phyloP scores from a whole-genome alignment of 2,888 invertebrate genomes.

The Dasypolia templi region DNA sequence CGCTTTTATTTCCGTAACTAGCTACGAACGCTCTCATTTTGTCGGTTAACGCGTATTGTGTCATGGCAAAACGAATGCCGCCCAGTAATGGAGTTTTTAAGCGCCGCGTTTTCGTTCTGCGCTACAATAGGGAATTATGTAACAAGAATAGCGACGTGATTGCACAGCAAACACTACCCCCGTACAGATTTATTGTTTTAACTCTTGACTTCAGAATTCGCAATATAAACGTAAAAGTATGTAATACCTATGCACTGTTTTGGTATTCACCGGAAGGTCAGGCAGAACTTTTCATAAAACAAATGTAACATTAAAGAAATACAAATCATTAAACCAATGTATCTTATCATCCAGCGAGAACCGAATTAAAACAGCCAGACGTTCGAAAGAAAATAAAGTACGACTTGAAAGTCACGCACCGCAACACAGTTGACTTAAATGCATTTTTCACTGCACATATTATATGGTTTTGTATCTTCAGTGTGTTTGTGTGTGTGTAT shows the following conservation, averaged over 20 bases:
- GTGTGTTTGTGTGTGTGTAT: conserved; percentile 55
- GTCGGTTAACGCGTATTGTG: conserved; percentile 88
- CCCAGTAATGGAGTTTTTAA: conserved; percentile 86
- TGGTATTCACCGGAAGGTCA: conserved; percentile 9
- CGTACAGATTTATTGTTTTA: conserved; percentile 79
- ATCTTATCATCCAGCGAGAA: conserved; percentile 31
- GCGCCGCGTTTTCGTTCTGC: conserved; percentile 82
- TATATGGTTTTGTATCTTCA: conserved; percentile 37
- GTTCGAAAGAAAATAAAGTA: conserved; percentile 44
- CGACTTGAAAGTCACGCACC: conserved; percentile 57
- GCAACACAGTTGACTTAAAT: conserved; percentile 55
- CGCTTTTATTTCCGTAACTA: conserved; percentile 88
- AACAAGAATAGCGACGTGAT: conserved; percentile 82
- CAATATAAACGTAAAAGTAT: conserved; percentile 54
- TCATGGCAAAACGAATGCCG: conserved; percentile 84
- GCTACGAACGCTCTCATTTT: conserved; percentile 86
- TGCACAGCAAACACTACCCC: conserved; percentile 79
- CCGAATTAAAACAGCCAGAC: conserved; percentile 52
- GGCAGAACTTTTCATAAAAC: background rate
- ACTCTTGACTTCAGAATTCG: conserved; percentile 72
- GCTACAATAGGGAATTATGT: conserved; percentile 82
- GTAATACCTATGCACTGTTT: background rate
- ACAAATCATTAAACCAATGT: conserved; percentile 28
- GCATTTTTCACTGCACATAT: conserved; percentile 51
- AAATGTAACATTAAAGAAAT: conserved; percentile 9